phyloP scores from a whole-genome alignment of 2,113 vertebrate species.

The Piliocolobus tephrosceles region DNA sequence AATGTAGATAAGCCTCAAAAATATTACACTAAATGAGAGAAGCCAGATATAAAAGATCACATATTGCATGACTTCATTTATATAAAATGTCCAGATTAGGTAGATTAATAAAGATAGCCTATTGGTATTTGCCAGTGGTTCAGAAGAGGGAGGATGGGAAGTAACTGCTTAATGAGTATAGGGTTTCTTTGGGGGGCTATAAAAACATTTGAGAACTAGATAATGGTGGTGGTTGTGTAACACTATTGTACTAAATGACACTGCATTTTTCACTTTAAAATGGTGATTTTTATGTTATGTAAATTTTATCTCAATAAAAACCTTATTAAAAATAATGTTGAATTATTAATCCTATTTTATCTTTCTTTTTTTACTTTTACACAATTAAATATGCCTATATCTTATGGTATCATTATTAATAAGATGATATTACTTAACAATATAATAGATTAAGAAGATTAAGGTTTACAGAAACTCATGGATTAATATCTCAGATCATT shows the following conservation, averaged over 20 bases:
- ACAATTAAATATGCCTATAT: not conserved
- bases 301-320: not conserved
- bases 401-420: not conserved
- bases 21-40: not conserved
- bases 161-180: not conserved
- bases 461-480: not conserved
- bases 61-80: not conserved
- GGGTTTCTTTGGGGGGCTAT: not conserved
- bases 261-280: not conserved
- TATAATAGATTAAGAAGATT: not conserved
- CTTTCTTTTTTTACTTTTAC: not conserved
- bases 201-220: not conserved
- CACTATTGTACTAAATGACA: not conserved
- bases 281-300: not conserved
- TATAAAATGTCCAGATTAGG: not conserved
- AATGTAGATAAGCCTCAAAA: not conserved
- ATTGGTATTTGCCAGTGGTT: not conserved
- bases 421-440: not conserved
- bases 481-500: not conserved
- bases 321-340: not conserved
- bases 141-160: not conserved
- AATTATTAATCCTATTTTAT: not conserved
- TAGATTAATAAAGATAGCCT: not conserved
- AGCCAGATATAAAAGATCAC: not conserved
- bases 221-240: not conserved